Evolutionary conservation across 2,797 vertebrate genomes (phyloP).

Genomic region (Darevskia mixta): DNA sequence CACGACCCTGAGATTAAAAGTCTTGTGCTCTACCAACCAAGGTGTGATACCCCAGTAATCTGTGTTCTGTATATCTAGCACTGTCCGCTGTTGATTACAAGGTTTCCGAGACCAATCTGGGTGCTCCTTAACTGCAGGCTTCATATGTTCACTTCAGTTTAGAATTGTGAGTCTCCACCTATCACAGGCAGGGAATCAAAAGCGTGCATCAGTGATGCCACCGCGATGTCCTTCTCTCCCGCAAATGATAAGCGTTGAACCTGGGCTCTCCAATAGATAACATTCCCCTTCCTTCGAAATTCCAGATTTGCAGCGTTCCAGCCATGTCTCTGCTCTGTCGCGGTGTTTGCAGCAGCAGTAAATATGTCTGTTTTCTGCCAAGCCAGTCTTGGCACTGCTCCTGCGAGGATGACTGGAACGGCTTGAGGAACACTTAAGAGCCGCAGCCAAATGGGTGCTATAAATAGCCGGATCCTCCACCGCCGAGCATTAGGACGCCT

Average conservation of each 20-base stretch:
- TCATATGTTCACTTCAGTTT: not conserved
- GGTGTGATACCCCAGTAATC: not conserved
- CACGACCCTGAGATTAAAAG: too few species aligned
- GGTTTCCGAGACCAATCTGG: not conserved
- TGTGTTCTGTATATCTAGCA: not conserved
- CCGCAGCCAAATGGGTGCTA: conserved; percentile 45
- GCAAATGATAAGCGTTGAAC: not conserved
- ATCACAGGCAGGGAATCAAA: not conserved
- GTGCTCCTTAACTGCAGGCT: not conserved
- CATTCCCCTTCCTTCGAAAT: conserved; percentile 21
- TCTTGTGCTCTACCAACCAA: too few species aligned
- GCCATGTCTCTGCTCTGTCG: not conserved
- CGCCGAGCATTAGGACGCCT: conserved; percentile 30
- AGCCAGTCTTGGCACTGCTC: conserved; percentile 41
- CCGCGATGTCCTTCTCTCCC: not conserved
- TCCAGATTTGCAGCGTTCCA: not conserved
- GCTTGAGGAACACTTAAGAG: conserved; percentile 48
- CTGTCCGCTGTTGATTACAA: not conserved
- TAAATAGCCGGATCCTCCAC: conserved; percentile 54
- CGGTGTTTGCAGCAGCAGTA: not conserved
- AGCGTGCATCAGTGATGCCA: not conserved
- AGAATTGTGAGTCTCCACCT: not conserved
- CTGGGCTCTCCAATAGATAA: not conserved
- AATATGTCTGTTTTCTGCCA: conserved; percentile 39
- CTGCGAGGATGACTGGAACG: conserved; percentile 50